A percentile compares a stretch with the other conserved stretches of the same genome.
Conservation (phyloP, 2,113 vertebrate genomes). For the Pluvialis apricaria region DNA sequence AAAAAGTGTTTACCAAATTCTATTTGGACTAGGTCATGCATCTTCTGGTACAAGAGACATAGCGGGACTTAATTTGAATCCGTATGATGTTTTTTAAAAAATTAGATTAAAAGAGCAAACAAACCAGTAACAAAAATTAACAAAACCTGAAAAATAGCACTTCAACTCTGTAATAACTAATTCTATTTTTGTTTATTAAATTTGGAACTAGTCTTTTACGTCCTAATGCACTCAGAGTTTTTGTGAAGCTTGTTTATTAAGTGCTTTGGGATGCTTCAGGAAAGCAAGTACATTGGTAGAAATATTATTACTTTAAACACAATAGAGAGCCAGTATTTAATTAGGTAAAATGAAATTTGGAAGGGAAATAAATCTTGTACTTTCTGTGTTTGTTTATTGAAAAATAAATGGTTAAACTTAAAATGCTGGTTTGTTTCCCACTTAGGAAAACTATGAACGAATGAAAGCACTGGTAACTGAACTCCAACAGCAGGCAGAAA, state of each 20-base stretch:
- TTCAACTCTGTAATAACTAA: neutral
- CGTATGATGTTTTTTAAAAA: neutral
- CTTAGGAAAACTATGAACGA: slow-evolving; percentile 92
- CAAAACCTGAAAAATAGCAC: neutral
- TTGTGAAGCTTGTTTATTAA: neutral
- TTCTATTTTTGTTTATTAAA: neutral
- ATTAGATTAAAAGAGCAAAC: neutral
- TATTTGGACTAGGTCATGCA: neutral
- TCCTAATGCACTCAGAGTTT: neutral
- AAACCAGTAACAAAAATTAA: neutral
- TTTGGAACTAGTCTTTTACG: neutral
- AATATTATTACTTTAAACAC: neutral
- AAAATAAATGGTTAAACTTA: neutral
- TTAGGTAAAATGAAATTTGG: neutral
- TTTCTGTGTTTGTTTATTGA: neutral
- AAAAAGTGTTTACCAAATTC: neutral
- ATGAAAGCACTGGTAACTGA: slow-evolving; percentile 88
- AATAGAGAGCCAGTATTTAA: neutral
- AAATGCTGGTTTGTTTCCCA: neutral
- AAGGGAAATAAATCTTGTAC: neutral
- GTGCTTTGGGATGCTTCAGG: neutral
- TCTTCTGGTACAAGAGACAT: neutral
- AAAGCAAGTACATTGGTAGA: neutral
- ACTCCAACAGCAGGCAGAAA: slow-evolving; percentile 80
- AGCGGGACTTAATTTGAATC: neutral